Percentiles rank a stretch among this genome's conserved stretches.
phyloP scores from a whole-genome alignment of 2,888 invertebrate species.

The Plagodis dolabraria region DNA sequence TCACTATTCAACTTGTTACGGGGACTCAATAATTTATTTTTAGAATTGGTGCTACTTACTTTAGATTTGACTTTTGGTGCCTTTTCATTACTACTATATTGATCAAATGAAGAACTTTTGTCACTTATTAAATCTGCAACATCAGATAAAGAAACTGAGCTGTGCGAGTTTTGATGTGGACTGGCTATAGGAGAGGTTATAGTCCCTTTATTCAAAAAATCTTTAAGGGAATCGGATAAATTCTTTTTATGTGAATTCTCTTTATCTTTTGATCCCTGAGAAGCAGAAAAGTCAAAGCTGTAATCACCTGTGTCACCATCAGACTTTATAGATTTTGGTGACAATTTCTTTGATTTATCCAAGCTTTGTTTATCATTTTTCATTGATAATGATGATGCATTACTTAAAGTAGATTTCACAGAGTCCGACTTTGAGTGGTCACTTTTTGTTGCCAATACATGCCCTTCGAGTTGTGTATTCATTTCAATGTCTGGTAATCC shows the following conservation, averaged over 20 bases:
- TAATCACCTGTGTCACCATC: conserved; percentile 67
- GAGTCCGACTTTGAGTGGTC: conserved; percentile 44
- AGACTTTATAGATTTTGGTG: conserved; percentile 51
- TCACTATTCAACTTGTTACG: conserved; percentile 57
- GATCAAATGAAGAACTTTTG: conserved; percentile 55
- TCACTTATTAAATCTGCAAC: conserved; percentile 77
- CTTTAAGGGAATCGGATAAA: conserved; percentile 14
- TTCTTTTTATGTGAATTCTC: conserved; percentile 38
- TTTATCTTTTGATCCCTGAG: conserved; percentile 53
- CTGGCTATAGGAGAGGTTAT: conserved; percentile 51
- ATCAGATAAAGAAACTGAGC: conserved; percentile 76
- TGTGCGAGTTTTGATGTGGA: conserved; percentile 63
- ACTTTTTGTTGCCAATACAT: conserved; percentile 36
- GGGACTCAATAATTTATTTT: conserved; percentile 45
- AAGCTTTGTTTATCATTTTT: conserved; percentile 44
- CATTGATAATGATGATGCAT: conserved; percentile 48
- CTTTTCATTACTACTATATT: conserved; percentile 47
- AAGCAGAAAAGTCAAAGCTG: conserved; percentile 71
- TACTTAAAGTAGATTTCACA: conserved; percentile 53
- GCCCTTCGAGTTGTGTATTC: conserved; percentile 37
- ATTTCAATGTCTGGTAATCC: conserved; percentile 50
- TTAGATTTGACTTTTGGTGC: conserved; percentile 41
- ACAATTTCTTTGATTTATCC: conserved; percentile 43
- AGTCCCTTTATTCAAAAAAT: conserved; percentile 40
- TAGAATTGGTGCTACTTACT: conserved; percentile 42